Conservation (phyloP, 2,888 invertebrate species). For the Frankliniella fusca region DNA sequence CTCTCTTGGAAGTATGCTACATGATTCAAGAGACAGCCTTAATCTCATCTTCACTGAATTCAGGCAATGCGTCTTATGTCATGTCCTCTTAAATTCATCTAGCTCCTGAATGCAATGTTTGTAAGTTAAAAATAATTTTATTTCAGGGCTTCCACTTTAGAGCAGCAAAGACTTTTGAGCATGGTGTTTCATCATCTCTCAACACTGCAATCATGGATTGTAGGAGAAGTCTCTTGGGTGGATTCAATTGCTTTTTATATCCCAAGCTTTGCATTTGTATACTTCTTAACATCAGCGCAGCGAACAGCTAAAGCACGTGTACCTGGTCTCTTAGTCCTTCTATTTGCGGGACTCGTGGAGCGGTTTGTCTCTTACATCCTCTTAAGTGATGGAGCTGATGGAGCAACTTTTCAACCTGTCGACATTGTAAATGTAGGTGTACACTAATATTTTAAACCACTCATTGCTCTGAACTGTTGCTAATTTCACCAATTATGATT, state of each 20-base stretch:
- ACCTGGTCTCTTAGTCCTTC: slow-evolving; percentile 33
- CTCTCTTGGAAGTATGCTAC: slow-evolving; percentile 51
- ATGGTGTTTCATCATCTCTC: slow-evolving; percentile 55
- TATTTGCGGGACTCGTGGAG: neutral
- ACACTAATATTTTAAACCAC: neutral
- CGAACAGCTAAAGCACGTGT: slow-evolving; percentile 53
- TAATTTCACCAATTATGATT: neutral
- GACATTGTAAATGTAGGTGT: neutral
- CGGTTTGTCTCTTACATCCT: neutral
- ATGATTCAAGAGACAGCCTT: slow-evolving; percentile 49
- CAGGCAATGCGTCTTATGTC: neutral
- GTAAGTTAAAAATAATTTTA: neutral
- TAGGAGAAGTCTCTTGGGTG: slow-evolving; percentile 61
- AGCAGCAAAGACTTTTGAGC: slow-evolving; percentile 55
- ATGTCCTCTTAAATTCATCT: neutral
- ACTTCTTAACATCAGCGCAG: slow-evolving; percentile 55
- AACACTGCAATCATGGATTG: slow-evolving; percentile 57
- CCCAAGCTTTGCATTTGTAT: slow-evolving; percentile 51
- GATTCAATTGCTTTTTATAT: slow-evolving; percentile 60
- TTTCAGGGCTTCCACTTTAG: slow-evolving; percentile 50
- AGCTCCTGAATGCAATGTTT: neutral
- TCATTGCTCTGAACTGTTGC: neutral
- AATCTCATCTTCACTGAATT: slow-evolving; percentile 51
- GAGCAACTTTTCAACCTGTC: neutral
- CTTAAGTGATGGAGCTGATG: neutral